These are phyloP conservation scores for Sinocyclocheilus anshuiensis DNA, from an alignment of 2,113 vertebrate species.

Conservation along the genomic window DNA sequence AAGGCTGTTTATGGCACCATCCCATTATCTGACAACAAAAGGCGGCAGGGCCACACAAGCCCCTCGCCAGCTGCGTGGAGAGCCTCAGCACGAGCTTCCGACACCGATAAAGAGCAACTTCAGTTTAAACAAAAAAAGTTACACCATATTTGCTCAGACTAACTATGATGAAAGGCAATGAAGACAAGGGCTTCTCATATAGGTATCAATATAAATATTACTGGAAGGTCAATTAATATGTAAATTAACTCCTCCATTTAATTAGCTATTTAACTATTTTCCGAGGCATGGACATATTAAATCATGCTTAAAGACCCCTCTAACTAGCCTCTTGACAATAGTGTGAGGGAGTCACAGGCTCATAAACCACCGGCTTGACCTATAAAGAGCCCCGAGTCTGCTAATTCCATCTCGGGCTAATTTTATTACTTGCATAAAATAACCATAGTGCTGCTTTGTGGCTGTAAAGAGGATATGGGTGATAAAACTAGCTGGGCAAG, in stretches of 20 bases:
- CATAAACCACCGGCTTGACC: slow-evolving; percentile 99
- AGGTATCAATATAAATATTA: slow-evolving; percentile 99
- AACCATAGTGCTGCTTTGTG: slow-evolving; percentile 99
- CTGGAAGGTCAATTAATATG: slow-evolving; percentile 99
- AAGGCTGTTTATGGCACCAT: slow-evolving; percentile 81
- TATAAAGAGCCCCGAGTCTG: slow-evolving; percentile 99
- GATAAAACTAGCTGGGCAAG: slow-evolving; percentile 99
- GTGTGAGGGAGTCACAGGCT: slow-evolving; percentile 98
- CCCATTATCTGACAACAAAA: slow-evolving; percentile 99
- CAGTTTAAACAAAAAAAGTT: slow-evolving; percentile 99
- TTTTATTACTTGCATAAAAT: slow-evolving; percentile 99
- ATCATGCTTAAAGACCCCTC: slow-evolving; percentile 99
- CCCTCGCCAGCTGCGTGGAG: slow-evolving; percentile 85
- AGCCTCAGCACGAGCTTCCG: slow-evolving; percentile 77
- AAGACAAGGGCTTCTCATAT: slow-evolving; percentile 99
- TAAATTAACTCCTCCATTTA: slow-evolving; percentile 99
- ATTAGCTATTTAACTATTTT: slow-evolving; percentile 99
- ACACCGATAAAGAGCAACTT: slow-evolving; percentile 99
- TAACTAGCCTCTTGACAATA: slow-evolving; percentile 99
- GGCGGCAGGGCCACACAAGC: slow-evolving; percentile 81
- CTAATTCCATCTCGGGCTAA: slow-evolving; percentile 99
- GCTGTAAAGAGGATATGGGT: slow-evolving; percentile 99
- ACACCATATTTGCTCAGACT: slow-evolving; percentile 99
- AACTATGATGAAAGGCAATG: slow-evolving; percentile 99
- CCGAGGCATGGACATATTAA: slow-evolving; percentile 99